Conservation (phyloP, 2,113 vertebrate species). For the Tauraco erythrolophus region DNA sequence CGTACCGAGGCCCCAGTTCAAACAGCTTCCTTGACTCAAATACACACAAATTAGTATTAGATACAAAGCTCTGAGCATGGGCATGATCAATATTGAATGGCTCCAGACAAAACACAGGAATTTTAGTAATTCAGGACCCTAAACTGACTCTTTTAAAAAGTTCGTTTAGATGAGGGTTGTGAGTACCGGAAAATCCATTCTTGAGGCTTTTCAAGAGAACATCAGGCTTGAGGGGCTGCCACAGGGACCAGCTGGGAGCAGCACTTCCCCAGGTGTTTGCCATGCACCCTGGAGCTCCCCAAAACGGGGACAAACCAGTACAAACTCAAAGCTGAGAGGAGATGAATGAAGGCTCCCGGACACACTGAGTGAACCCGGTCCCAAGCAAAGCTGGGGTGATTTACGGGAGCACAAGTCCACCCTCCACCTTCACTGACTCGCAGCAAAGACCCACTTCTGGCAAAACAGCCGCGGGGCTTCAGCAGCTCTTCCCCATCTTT, state of each 20-base stretch:
- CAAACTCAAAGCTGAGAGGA: neutral
- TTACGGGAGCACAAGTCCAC: neutral
- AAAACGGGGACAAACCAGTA: neutral
- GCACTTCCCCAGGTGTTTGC: neutral
- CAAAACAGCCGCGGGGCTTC: neutral
- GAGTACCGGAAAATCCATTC: neutral
- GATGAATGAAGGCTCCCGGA: neutral
- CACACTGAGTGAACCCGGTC: neutral
- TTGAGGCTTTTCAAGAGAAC: neutral
- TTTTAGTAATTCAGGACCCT: neutral
- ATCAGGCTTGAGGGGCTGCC: accelerated
- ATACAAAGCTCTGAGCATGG: neutral
- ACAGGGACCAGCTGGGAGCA: neutral
- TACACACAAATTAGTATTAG: neutral
- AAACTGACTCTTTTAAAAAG: neutral
- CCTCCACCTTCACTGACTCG: neutral
- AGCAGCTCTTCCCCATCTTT: neutral
- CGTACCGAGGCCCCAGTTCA: neutral
- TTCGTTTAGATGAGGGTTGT: neutral
- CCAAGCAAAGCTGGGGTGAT: neutral
- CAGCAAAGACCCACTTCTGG: neutral
- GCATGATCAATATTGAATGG: neutral
- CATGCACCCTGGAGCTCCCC: neutral
- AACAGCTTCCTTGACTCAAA: neutral
- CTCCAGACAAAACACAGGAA: neutral